A percentile compares a stretch with the other conserved stretches of the same genome.
Evolutionary conservation across 2,888 invertebrate genomes (phyloP).

Genomic region (Eupeodes latifasciatus): DNA sequence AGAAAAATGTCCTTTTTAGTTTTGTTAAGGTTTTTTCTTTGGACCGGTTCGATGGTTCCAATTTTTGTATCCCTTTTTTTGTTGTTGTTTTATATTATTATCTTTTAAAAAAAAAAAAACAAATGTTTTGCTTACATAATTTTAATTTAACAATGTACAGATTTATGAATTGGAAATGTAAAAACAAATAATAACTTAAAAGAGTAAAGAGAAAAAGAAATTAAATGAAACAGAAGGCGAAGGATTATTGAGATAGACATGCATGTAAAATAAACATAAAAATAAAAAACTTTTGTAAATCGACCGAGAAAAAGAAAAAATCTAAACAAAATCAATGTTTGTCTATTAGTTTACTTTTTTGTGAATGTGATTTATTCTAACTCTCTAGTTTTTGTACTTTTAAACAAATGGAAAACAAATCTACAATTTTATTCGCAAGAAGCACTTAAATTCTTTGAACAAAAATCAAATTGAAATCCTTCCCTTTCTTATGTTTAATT

Average conservation of each 20-base stretch:
- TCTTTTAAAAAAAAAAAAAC: slow-evolving; percentile 37
- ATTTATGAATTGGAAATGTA: slow-evolving; percentile 45
- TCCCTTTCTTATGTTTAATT: slow-evolving; percentile 80
- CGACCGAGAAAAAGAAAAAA: slow-evolving; percentile 84
- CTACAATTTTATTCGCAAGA: slow-evolving; percentile 60
- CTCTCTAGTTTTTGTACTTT: slow-evolving; percentile 69
- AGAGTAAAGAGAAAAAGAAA: slow-evolving; percentile 48
- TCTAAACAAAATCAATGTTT: slow-evolving; percentile 81
- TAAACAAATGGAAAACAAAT: slow-evolving; percentile 31
- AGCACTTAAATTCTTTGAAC: slow-evolving; percentile 57
- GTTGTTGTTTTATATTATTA: slow-evolving; percentile 37
- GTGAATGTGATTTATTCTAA: slow-evolving; percentile 63
- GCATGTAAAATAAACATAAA: slow-evolving; percentile 42
- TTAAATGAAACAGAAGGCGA: slow-evolving; percentile 78
- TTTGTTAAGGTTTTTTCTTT: slow-evolving; percentile 85
- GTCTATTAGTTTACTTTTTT: slow-evolving; percentile 58
- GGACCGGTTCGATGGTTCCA: slow-evolving; percentile 85
- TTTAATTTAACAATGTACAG: slow-evolving; percentile 18
- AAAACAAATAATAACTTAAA: slow-evolving; percentile 76
- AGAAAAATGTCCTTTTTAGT: slow-evolving; percentile 66
- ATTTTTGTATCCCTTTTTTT: slow-evolving; percentile 74
- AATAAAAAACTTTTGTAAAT: slow-evolving; percentile 68
- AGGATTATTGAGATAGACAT: slow-evolving; percentile 80
- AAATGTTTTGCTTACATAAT: slow-evolving; percentile 25
- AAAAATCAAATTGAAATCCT: slow-evolving; percentile 79